These are phyloP conservation scores for Pseudomugil gertrudae DNA, from an alignment of 2,797 vertebrate species.

Conservation along the genomic window DNA sequence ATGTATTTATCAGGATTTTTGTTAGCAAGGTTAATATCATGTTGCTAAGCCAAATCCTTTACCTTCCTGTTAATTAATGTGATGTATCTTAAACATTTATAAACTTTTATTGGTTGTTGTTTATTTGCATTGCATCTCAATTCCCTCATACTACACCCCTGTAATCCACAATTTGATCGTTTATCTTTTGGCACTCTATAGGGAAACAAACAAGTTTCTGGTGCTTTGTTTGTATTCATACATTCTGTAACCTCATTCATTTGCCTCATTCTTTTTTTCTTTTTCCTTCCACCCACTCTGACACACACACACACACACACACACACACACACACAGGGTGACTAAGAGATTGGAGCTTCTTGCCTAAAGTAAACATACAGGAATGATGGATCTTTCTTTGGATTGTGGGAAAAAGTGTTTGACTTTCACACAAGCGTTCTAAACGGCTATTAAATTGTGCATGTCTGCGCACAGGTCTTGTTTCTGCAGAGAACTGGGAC, in stretches of 20 bases:
- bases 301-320: slow-evolving; percentile 37
- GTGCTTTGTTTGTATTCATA: slow-evolving; percentile 28
- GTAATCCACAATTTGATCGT: slow-evolving; percentile 10
- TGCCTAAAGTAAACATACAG: slow-evolving; percentile 81
- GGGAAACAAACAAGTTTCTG: slow-evolving; percentile 22
- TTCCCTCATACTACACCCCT: slow-evolving; percentile 3
- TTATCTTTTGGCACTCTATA: slow-evolving; percentile 26
- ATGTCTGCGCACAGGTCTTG: slow-evolving; percentile 69
- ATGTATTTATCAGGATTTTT: neutral
- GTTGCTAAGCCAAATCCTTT: slow-evolving; percentile 12
- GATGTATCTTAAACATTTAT: slow-evolving; percentile 3
- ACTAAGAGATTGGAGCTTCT: slow-evolving; percentile 68
- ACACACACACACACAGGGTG: slow-evolving; percentile 37
- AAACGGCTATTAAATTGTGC: slow-evolving; percentile 79
- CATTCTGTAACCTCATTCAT: slow-evolving; percentile 49
- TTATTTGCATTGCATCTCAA: slow-evolving; percentile 1
- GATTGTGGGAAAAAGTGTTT: slow-evolving; percentile 84
- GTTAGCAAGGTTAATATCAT: neutral
- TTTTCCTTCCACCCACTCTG: slow-evolving; percentile 47
- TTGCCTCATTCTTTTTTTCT: slow-evolving; percentile 35
- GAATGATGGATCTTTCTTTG: slow-evolving; percentile 82
- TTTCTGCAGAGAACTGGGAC: slow-evolving; percentile 44
- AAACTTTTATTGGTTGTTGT: neutral
- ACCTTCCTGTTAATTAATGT: neutral
- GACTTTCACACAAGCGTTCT: slow-evolving; percentile 84